Percentiles rank a stretch among this genome's conserved stretches.
Evolutionary conservation across 2,888 invertebrate genomes (phyloP).

Genomic region (Thumatha senex): DNA sequence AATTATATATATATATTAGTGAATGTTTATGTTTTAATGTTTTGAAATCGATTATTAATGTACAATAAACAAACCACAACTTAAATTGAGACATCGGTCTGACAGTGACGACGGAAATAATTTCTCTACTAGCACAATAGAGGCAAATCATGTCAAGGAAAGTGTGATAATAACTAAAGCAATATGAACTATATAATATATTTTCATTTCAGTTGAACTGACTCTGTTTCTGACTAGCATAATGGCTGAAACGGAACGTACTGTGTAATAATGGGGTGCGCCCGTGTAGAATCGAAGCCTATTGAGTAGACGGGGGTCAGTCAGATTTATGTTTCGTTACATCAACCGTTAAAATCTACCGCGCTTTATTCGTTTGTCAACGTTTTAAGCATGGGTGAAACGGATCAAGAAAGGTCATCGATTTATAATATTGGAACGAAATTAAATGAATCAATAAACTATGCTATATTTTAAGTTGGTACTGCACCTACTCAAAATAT

Average conservation of each 20-base stretch:
- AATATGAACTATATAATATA: constrained; percentile 5
- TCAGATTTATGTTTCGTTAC: constrained; percentile 34
- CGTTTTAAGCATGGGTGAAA: constrained; percentile 9
- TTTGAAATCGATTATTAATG: too few species aligned
- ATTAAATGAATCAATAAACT: too few species aligned
- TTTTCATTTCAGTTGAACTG: constrained; percentile 19
- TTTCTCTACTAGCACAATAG: neutral
- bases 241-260: constrained; percentile 38
- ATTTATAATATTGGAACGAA: neutral
- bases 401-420: neutral
- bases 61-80: too few species aligned
- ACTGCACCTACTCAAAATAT: too few species aligned
- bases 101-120: neutral
- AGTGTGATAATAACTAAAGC: neutral
- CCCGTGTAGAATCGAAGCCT: constrained; percentile 42
- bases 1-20: too few species aligned
- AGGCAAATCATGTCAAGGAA: neutral
- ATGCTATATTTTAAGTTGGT: too few species aligned
- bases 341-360: constrained; percentile 21
- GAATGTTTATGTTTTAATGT: too few species aligned
- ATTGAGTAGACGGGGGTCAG: constrained; percentile 33
- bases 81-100: neutral
- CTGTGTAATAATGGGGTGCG: constrained; percentile 49
- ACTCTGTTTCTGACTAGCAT: constrained; percentile 44
- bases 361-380: constrained; percentile 30